Base-by-base conservation (phyloP, 2,113 vertebrate genomes). In the Sebastes fasciatus region DNA sequence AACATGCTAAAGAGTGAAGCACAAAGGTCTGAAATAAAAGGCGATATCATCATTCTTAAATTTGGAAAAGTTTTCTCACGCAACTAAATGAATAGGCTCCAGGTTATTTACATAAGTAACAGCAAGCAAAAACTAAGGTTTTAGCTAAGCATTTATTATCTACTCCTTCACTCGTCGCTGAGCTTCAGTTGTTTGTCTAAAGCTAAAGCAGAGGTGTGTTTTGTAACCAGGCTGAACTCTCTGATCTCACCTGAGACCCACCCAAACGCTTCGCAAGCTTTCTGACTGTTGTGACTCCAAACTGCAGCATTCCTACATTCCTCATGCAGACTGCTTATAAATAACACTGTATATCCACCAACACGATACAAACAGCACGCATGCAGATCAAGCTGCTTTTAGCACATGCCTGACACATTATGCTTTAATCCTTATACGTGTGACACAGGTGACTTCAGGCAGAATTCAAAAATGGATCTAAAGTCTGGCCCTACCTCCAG, bases 221-320 rank as follows among this genome's bases (percentile, higher is more conserved):
- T 45, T 45, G 12, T 51, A 21, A 68, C 42, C 21, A 19, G 6
- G 8, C 58, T 68, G 21, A 78, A 70, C 63, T 66, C 0, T 62
- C 1, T 9, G 55, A 21, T 52, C 67, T 85, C 80, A 84, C 62
- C 70, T 85, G 49, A 73, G 63, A 74, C 12, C 26, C 46, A 69
- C 70, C 45, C 60, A 85, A 51, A 85, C 3, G 4, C 34, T 21
- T 61, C 17, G 19, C 8, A 23, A 72, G 62, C 40, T 73, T 52
- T 63, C 60, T 46, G 70, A 57, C 43, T 65, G 58, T 12, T 67
- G 23, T 7, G 19, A 74, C 34, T 61, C 61, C 26, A 72, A 19
- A 57, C 74, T n/a, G 69, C 60, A 80, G 46, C 77, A 72, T 86
- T 89, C 74, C 75, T 58, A 46, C 79, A 85, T 89, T 91, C 79